Percentiles rank a stretch among this genome's conserved stretches.
Conservation (phyloP, 2,113 vertebrate species). For the Oxyruncus cristatus region DNA sequence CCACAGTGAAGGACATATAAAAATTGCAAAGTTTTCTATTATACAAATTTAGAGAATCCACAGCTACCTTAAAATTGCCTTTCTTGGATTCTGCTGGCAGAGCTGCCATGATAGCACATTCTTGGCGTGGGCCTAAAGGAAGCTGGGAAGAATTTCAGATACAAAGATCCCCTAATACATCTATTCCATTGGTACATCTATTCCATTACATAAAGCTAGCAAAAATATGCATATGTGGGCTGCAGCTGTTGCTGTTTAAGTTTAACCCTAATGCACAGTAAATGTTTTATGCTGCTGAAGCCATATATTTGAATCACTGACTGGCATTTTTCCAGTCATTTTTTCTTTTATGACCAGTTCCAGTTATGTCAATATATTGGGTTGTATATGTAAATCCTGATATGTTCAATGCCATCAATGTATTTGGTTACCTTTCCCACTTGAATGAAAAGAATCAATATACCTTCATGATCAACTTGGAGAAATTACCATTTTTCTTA, state of each 20-base stretch:
- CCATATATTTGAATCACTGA: background rate
- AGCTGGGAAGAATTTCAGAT: background rate
- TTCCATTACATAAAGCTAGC: background rate
- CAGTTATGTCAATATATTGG: background rate
- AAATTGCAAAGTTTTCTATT: background rate
- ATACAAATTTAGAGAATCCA: background rate
- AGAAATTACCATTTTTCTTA: background rate
- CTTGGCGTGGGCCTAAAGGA: background rate
- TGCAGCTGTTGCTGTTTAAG: background rate
- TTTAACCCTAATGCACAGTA: background rate
- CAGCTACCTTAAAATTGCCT: background rate
- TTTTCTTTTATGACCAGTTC: background rate
- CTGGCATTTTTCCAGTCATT: background rate
- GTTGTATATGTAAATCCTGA: background rate
- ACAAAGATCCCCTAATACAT: background rate
- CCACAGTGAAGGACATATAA: background rate
- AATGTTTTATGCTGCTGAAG: background rate
- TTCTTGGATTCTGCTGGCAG: background rate
- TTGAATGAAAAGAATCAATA: background rate
- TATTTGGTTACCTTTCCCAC: background rate
- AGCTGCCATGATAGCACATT: background rate
- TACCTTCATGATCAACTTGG: background rate
- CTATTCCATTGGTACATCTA: background rate
- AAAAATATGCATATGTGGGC: background rate
- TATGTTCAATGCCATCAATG: background rate